Conservation (phyloP, 30 jellyfish, hydroid and myxozoan species). For the Haliclystus octoradiatus region DNA sequence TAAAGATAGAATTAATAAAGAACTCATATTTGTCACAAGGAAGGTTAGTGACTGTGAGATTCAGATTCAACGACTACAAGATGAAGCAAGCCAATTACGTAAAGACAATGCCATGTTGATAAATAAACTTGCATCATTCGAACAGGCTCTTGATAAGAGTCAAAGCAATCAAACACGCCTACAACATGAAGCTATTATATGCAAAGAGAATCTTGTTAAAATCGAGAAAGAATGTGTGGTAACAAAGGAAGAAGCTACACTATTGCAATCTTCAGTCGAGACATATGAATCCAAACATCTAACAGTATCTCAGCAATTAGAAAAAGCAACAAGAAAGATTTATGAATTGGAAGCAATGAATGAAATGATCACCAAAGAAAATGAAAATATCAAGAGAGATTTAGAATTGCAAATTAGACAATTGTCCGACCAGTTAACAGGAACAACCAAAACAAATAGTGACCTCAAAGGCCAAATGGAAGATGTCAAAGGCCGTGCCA, state of each 20-base stretch:
- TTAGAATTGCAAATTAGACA: slow-evolving; percentile 44
- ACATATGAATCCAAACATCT: slow-evolving; percentile 26
- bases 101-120: slow-evolving; percentile 51
- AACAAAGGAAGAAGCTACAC: slow-evolving; percentile 61
- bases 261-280: slow-evolving; percentile 25
- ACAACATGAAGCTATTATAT: slow-evolving; percentile 54
- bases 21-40: slow-evolving; percentile 42
- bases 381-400: slow-evolving; percentile 54
- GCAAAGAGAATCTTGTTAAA: slow-evolving; percentile 33
- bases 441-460: slow-evolving; percentile 26
- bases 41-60: slow-evolving; percentile 69
- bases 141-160: slow-evolving; percentile 56
- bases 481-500: slow-evolving; percentile 55
- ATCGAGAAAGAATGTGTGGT: slow-evolving; percentile 72
- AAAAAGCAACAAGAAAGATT: slow-evolving; percentile 63
- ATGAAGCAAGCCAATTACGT: slow-evolving; percentile 47
- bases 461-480: slow-evolving; percentile 65
- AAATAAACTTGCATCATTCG: slow-evolving; percentile 50
- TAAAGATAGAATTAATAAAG: slow-evolving; percentile 75
- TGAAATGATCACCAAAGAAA: slow-evolving; percentile 73
- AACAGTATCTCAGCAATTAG: slow-evolving; percentile 48
- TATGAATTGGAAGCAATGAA: slow-evolving; percentile 87
- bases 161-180: slow-evolving; percentile 48
- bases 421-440: slow-evolving; percentile 68
- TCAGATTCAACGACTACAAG: slow-evolving; percentile 66